These are phyloP conservation scores for Toxotes lorentzi DNA, from an alignment of 2,797 vertebrate genomes.

Conservation along the genomic window DNA sequence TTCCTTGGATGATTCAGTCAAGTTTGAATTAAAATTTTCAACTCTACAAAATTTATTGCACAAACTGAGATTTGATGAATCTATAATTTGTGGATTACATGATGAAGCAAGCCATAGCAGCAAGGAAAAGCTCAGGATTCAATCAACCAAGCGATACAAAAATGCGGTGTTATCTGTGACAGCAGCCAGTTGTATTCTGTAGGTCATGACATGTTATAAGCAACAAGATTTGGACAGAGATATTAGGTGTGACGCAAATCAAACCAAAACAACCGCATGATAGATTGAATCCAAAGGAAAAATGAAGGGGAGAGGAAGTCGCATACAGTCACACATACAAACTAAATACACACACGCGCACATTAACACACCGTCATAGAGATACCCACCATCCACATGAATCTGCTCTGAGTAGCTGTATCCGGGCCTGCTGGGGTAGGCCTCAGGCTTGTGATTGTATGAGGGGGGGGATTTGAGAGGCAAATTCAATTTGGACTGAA, in stretches of 20 bases:
- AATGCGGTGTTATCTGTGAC: neutral
- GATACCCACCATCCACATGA: slow-evolving; percentile 90
- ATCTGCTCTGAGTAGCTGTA: slow-evolving; percentile 88
- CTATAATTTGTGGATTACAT: slow-evolving; percentile 10
- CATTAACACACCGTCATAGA: slow-evolving; percentile 56
- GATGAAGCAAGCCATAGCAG: slow-evolving; percentile 73
- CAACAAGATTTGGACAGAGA: slow-evolving; percentile 11
- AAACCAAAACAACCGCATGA: slow-evolving; percentile 39
- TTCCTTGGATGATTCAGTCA: neutral
- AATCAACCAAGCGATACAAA: slow-evolving; percentile 55
- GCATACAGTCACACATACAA: slow-evolving; percentile 40
- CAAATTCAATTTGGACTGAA: slow-evolving; percentile 88
- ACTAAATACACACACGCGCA: slow-evolving; percentile 19
- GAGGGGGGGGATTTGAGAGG: slow-evolving; percentile 85
- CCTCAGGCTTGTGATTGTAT: slow-evolving; percentile 85
- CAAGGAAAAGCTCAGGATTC: slow-evolving; percentile 66
- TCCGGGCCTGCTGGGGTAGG: slow-evolving; percentile 87
- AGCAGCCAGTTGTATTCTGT: neutral
- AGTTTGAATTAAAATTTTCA: neutral
- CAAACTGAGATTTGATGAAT: neutral
- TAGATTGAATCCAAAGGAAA: slow-evolving; percentile 70
- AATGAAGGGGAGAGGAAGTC: slow-evolving; percentile 58
- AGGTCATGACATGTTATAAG: slow-evolving; percentile 4
- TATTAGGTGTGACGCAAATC: neutral
- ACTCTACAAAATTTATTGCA: neutral